These are phyloP conservation scores for Halictus ligatus DNA, from an alignment of 2,888 invertebrate genomes.

Conservation along the genomic window DNA sequence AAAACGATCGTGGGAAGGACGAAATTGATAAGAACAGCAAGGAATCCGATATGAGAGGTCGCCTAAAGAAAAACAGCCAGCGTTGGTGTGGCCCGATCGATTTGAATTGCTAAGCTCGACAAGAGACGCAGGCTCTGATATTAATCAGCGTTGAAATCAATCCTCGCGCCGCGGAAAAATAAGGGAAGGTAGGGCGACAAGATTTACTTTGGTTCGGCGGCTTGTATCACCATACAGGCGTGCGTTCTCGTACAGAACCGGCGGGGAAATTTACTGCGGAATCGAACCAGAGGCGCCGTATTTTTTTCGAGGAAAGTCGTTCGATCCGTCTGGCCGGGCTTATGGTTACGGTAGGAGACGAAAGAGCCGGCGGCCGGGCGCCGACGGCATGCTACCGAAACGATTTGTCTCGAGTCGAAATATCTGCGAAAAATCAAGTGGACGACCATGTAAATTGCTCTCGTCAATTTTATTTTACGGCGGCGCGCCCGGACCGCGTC, in stretches of 20 bases:
- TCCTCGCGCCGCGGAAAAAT: conserved; percentile 34
- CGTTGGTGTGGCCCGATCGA: neutral
- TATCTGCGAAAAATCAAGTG: conserved; percentile 58
- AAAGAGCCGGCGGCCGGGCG: conserved; percentile 17
- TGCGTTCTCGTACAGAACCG: conserved; percentile 24
- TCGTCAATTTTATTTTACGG: conserved; percentile 55
- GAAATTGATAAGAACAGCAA: neutral
- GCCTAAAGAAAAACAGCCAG: neutral
- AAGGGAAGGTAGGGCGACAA: conserved; percentile 23
- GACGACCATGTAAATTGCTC: conserved; percentile 54
- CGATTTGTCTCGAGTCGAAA: conserved; percentile 62
- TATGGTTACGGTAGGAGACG: conserved; percentile 31
- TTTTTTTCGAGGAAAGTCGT: conserved; percentile 13
- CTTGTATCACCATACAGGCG: conserved; percentile 35
- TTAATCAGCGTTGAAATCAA: conserved; percentile 34
- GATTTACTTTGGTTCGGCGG: conserved; percentile 27
- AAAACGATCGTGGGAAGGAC: neutral
- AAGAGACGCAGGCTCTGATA: conserved; percentile 14
- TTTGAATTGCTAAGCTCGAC: conserved; percentile 42
- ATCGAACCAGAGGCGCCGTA: conserved; percentile 26
- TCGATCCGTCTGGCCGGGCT: conserved; percentile 33
- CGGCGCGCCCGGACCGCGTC: conserved; percentile 4
- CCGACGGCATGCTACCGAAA: neutral
- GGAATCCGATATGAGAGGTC: neutral
- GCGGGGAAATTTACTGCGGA: conserved; percentile 39